Evolutionary conservation across 2,888 invertebrate genomes (phyloP), one percentile per base, ranked within the genome.

Genomic region (Andrena camellia): DNA sequence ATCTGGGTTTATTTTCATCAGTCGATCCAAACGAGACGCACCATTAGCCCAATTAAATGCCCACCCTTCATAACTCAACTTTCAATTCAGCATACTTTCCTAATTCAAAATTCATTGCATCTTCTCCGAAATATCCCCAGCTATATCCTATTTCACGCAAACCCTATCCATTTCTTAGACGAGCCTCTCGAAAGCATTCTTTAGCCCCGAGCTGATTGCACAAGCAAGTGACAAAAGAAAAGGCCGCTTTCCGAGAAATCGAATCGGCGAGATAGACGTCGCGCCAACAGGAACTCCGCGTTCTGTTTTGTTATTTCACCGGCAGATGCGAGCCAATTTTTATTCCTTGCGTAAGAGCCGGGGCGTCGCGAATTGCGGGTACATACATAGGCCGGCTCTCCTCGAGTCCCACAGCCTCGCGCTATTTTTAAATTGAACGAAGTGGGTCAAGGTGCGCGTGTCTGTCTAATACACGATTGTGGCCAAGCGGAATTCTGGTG

Each of bases 341-440:
- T 64, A 66, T 74, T 67, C 50, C 35, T 82, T 75, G 35, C 62
- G 67, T 57, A 71, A 82, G 62, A 2, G 31, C 42, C n/a, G 26
- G 17, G 8, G 13, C 42, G 52, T 48, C 26, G 52, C 17, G 48
- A n/a, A 63, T 77, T 62, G 60, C 67, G 42, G 68, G 67, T 60
- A 33, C 33, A 50, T 63, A 64, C 29, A 52, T 48, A 29, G 29
- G 8, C 60, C 20, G 54, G 31, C 29, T 62, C 54, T 42, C 29
- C 54, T 52, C 75, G 52, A 50, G 69, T 72, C 42, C 50, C 26
- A n/a, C 60, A 78, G 64, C 75, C 78, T 78, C 54, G 72, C 23
- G 74, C 60, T 84, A 84, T 83, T 73, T 78, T 83, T 83, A 83
- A 42, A 83, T 84, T 73, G 31, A 31, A 1, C 60, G 31, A 64